phyloP scores from a whole-genome alignment of 2,888 invertebrate genomes.

The Campoplex capitator region DNA sequence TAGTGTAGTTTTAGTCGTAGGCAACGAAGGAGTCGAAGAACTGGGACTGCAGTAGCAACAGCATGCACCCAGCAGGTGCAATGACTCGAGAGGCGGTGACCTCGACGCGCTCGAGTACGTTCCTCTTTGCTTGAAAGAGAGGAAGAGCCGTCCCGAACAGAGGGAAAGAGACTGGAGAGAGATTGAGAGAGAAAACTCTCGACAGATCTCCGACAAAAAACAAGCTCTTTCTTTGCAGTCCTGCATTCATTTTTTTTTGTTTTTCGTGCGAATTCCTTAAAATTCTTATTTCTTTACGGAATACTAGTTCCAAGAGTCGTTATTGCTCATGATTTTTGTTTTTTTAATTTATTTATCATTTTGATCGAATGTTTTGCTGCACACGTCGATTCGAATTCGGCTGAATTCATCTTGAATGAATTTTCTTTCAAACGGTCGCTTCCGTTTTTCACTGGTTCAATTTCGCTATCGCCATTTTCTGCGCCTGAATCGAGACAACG shows the following conservation, averaged over 20 bases:
- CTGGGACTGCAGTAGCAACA: constrained; percentile 42
- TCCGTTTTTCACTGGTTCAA: not conserved
- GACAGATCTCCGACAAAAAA: not conserved
- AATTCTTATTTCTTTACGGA: not conserved
- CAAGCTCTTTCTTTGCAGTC: not conserved
- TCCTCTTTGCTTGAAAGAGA: constrained; percentile 68
- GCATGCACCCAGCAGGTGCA: constrained; percentile 69
- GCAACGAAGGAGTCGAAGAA: constrained; percentile 30
- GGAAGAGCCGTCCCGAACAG: constrained; percentile 29
- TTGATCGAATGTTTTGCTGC: no score
- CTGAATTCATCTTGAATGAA: not conserved
- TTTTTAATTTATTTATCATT: no score
- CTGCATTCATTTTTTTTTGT: constrained; percentile 17
- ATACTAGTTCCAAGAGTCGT: not conserved
- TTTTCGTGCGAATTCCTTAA: not conserved
- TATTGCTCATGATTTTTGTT: not conserved
- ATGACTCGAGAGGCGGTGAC: constrained; percentile 73
- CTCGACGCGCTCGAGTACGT: constrained; percentile 71
- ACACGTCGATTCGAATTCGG: no score
- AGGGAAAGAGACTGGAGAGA: constrained; percentile 21
- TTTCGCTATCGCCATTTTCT: not conserved
- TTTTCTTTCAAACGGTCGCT: not conserved
- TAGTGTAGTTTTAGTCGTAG: constrained; percentile 30
- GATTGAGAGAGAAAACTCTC: constrained; percentile 15
- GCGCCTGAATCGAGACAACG: not conserved